Base-by-base conservation (phyloP, 2,113 vertebrate genomes). In the Ailuropoda melanoleuca region DNA sequence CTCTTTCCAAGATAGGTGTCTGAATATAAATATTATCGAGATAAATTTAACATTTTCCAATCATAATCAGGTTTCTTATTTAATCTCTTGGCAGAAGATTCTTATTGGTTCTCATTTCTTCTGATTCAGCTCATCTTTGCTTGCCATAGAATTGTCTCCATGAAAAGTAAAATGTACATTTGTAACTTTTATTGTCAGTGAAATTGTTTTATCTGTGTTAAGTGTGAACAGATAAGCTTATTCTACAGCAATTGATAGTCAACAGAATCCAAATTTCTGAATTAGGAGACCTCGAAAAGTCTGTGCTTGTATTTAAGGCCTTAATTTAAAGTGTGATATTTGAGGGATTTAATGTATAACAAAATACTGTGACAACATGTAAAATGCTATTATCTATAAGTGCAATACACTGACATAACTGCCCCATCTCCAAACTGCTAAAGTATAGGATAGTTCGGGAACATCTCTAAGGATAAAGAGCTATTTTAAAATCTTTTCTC, bases 1-100 rank as follows among this genome's bases (percentile, higher is more conserved):
- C 53, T 96, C 15, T 58, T 96, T 95, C 39, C 34, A 60, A 90
- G 68, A 82, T 39, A 96, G 46, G 84, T 82, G 24, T 86, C 75
- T 85, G 31, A 95, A 88, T 90, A 87, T 75, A 95, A 92, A 93
- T 96, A 77, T 80, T 95, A 92, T 78, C 26, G 26, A 94, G 88
- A 95, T 85, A 23, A 97, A 85, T 88, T 96, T 26, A 93, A 29
- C 37, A 90, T 97, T 96, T 81, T 85, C 58, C 56, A 95, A 50
- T 26, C 21, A 62, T 77, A 93, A 39, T 55, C 82, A 82, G 15
- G 39, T n/a, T 97, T 97, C 37, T 95, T 88, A 84, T 95, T 97
- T 95, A 90, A 94, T 84, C 34, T 78, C 34, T 93, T 50, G 31
- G 62, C 4, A 95, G 70, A 95, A 89, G 19, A 90, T 66, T 90